A percentile compares a stretch with the other conserved stretches of the same genome.
Evolutionary conservation across 2,113 vertebrate species (phyloP).

Genomic region (Gymnogyps californianus): DNA sequence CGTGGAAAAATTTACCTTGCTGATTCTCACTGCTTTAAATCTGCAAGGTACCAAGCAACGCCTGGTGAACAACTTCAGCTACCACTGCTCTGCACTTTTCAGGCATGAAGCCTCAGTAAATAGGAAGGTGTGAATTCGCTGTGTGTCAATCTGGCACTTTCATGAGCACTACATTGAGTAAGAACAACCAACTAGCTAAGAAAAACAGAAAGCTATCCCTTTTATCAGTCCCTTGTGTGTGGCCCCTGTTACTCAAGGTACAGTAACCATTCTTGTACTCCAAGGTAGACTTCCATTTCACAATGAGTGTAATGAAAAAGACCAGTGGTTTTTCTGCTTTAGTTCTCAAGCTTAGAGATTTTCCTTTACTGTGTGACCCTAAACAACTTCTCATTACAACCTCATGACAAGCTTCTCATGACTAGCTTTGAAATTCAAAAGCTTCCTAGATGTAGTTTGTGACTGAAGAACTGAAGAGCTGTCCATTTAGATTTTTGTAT

Average conservation of each 20-base stretch:
- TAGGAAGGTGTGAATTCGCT: neutral
- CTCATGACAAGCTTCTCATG: neutral
- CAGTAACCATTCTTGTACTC: neutral
- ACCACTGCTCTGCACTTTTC: accelerated
- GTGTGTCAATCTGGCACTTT: neutral
- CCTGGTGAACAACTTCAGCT: neutral
- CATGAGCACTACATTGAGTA: neutral
- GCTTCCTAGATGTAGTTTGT: neutral
- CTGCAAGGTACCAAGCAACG: neutral
- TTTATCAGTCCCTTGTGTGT: neutral
- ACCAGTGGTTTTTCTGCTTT: neutral
- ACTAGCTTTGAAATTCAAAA: neutral
- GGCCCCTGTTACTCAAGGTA: neutral
- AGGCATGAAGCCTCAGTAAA: neutral
- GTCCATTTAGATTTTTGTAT: neutral
- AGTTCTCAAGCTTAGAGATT: neutral
- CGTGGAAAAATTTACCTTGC: neutral
- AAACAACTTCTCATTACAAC: neutral
- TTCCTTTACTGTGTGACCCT: neutral
- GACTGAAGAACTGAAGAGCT: neutral
- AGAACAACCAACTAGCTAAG: neutral
- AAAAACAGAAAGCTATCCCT: neutral
- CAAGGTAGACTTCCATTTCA: neutral
- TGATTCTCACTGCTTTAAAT: neutral
- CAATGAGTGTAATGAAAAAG: neutral